Evolutionary conservation across 64 coral and sea anemone genomes (phyloP).

Genomic region (Montipora cactus): DNA sequence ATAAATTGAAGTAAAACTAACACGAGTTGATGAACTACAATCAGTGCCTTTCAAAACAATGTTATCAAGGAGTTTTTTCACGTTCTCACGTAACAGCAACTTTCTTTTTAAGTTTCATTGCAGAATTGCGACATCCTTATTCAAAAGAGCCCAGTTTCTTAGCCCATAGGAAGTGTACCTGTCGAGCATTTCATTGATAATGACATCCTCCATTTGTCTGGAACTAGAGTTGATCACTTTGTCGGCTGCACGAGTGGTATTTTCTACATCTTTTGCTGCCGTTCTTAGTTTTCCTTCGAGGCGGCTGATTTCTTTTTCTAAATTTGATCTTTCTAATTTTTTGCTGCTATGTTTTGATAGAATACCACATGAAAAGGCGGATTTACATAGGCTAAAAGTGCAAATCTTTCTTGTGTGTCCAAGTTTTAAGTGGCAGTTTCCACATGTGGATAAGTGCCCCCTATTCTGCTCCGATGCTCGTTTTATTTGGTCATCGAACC

Average conservation of each 20-base stretch:
- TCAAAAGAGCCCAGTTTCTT: slow-evolving; percentile 27
- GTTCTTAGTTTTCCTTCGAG: slow-evolving; percentile 16
- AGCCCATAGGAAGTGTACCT: slow-evolving; percentile 31
- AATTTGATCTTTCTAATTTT: slow-evolving; percentile 34
- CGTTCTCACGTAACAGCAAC: not conserved
- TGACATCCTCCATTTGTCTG: slow-evolving; percentile 27
- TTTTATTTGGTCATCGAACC: slow-evolving; percentile 19
- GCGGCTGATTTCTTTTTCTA: slow-evolving; percentile 25
- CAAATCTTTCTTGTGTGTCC: slow-evolving; percentile 50
- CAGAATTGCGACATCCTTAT: slow-evolving; percentile 51
- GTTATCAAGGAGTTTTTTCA: slow-evolving; percentile 4
- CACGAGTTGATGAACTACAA: not conserved
- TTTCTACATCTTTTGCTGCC: not conserved
- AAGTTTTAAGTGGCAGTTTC: slow-evolving; percentile 49
- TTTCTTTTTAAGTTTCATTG: slow-evolving; percentile 10
- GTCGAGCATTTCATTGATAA: slow-evolving; percentile 13
- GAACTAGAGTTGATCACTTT: not conserved
- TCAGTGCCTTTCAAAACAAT: not conserved
- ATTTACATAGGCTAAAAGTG: slow-evolving; percentile 48
- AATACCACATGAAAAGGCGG: slow-evolving; percentile 38
- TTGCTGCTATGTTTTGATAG: slow-evolving; percentile 21
- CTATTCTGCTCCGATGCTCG: slow-evolving; percentile 17
- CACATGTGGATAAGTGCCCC: slow-evolving; percentile 22
- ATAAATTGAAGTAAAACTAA: not conserved
- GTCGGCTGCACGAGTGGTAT: not conserved